Evolutionary conservation across 2,797 vertebrate genomes (phyloP), one percentile per base, ranked within the genome.

Genomic region (Dipus sagitta): DNA sequence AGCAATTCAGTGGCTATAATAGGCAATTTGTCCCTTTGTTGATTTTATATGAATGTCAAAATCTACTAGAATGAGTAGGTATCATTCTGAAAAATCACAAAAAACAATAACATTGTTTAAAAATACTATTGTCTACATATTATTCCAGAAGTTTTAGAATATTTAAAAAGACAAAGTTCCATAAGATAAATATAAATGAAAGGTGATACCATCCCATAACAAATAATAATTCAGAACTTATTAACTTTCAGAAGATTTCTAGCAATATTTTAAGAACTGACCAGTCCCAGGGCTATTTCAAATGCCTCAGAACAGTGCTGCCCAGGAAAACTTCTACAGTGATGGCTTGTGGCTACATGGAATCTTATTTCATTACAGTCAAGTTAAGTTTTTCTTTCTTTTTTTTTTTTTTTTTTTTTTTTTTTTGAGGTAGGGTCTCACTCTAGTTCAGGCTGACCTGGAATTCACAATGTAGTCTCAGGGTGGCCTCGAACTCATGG

Each of bases 181-280:
- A 75, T 26, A 34, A 90, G 70, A 78, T 32, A 86, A 67, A 82
- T 15, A 65, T 21, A 85, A 79, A 83, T 38, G 21, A 71, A 89
- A 78, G 23, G 47, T 20, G 1, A 1, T 17, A 4, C 83, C 24
- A 10, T 52, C 12, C 62, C 79, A 72, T 86, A 92, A 52, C 15
- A 30, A 70, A 54, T 4, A 92, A 60, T 47, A 47, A 11, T 28
- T 81, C n/a, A 72, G 77, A 86, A 11, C 14, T 91, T 23, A 74
- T 1, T 72, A 79, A 34, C n/a, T 82, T 58, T 71, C 1, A 20
- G 52, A 62, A 82, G 28, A 20, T 62, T 88, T 60, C 78, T 83
- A 47, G 6, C 58, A 77, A 72, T 34, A n/a, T 67, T 67, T 79
- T 68, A 68, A 95, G 34, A 70, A 80, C 38, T 54, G 71, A 60